Percentiles rank a stretch among this genome's conserved stretches.
Conservation (phyloP, 2,888 invertebrate species). For the Cerastis rubricosa region DNA sequence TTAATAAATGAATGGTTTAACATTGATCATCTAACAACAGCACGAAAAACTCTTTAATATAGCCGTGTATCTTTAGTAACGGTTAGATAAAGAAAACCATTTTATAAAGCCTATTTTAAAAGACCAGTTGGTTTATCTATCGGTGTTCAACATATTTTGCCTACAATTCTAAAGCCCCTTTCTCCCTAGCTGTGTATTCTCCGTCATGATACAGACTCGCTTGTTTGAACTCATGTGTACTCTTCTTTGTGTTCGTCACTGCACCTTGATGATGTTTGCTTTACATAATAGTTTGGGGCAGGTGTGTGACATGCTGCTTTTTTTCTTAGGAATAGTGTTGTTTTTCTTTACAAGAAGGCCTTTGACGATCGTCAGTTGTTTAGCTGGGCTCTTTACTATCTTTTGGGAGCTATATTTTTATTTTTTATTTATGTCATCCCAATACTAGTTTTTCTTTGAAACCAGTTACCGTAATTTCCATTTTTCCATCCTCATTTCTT, state of each 20-base stretch:
- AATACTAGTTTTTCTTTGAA: too few relatives aligned
- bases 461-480: too few relatives aligned
- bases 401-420: too few relatives aligned
- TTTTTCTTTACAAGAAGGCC: background rate
- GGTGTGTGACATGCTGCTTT: slow-evolving; percentile 27
- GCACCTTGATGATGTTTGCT: slow-evolving; percentile 66
- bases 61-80: too few relatives aligned
- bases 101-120: background rate
- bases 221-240: slow-evolving; percentile 46
- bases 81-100: too few relatives aligned
- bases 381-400: background rate
- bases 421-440: too few relatives aligned
- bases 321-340: slow-evolving; percentile 13
- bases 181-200: background rate
- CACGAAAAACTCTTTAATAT: too few relatives aligned
- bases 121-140: background rate
- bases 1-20: too few relatives aligned
- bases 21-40: too few relatives aligned
- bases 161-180: slow-evolving; percentile 2
- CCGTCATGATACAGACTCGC: background rate
- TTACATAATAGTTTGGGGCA: slow-evolving; percentile 67
- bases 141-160: too few relatives aligned
- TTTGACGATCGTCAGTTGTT: background rate
- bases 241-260: slow-evolving; percentile 48
- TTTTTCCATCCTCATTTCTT: too few relatives aligned